Evolutionary conservation across 2,113 vertebrate species (phyloP).

Genomic region (Cyanocitta stelleri): DNA sequence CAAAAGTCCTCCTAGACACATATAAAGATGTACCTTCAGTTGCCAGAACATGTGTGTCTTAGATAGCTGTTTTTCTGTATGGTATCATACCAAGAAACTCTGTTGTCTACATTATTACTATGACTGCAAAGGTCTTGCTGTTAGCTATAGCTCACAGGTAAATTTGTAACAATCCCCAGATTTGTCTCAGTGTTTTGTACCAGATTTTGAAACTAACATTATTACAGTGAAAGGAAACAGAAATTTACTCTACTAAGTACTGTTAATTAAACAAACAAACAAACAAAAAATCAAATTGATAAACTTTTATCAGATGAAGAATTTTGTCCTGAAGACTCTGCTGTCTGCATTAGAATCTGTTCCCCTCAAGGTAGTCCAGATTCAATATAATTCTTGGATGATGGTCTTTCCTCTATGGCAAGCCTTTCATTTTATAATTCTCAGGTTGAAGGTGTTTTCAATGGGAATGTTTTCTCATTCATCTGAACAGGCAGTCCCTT

Average conservation of each 20-base stretch:
- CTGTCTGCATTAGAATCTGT: neutral
- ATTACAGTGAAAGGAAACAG: neutral
- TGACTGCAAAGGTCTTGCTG: neutral
- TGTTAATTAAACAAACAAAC: neutral
- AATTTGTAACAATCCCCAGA: neutral
- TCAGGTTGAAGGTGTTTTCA: neutral
- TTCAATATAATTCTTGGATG: neutral
- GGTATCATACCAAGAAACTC: neutral
- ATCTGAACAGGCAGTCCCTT: neutral
- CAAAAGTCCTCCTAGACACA: neutral
- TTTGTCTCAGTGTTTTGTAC: neutral
- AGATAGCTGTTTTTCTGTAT: neutral
- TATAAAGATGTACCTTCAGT: neutral
- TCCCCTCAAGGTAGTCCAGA: neutral
- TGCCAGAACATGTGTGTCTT: neutral
- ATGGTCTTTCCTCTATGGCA: neutral
- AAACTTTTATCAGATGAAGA: neutral
- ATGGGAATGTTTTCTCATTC: neutral
- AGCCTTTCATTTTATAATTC: neutral
- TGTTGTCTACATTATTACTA: neutral
- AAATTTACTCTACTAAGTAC: neutral
- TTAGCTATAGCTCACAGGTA: neutral
- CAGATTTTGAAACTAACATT: neutral
- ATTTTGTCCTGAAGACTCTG: neutral
- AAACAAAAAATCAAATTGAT: neutral